Evolutionary conservation across 53 echinoderm and acorn worm genomes (phyloP), one percentile per base, ranked within the genome.

Genomic region (Zoroaster sp.): DNA sequence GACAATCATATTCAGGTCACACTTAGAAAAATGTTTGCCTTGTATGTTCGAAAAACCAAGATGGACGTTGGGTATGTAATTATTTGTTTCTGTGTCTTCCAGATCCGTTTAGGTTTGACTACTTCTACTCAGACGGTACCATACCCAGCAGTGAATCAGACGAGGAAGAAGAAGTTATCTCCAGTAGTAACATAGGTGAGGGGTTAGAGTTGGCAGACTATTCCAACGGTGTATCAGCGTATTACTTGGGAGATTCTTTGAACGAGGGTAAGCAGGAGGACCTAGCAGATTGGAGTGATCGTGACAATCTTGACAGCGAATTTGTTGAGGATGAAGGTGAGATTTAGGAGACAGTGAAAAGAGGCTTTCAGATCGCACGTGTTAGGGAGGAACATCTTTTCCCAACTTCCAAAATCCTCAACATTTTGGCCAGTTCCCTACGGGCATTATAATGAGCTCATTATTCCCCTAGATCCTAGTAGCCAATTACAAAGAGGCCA

Each of bases 31-130:
- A n/a, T n/a, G n/a, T n/a, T n/a, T n/a, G n/a, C n/a, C n/a, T n/a
- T n/a, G n/a, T n/a, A n/a, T n/a, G n/a, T n/a, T n/a, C n/a, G n/a
- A n/a, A n/a, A n/a, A n/a, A n/a, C n/a, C n/a, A n/a, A n/a, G n/a
- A n/a, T n/a, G n/a, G n/a, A n/a, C n/a, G n/a, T n/a, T n/a, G n/a
- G n/a, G n/a, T n/a, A n/a, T n/a, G n/a, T n/a, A n/a, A n/a, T 6
- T 53, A 53, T 53, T 59, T 59, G 25, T 0, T 28, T 11, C 45
- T 59, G 0, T 59, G 63, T 59, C 28, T 59, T 71, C 35, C 51
- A 85, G 85, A 85, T 32, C 71, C 85, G 23, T 85, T 54, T 15
- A 1, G 18, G 20, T 78, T 71, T 15, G 85, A 71, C 4, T 70
- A 45, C 28, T 49, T 35, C 35, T 71, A 35, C 21, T 70, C 71